phyloP scores from a whole-genome alignment of 1,140 invertebrate genomes.

The Conus betulinus region DNA sequence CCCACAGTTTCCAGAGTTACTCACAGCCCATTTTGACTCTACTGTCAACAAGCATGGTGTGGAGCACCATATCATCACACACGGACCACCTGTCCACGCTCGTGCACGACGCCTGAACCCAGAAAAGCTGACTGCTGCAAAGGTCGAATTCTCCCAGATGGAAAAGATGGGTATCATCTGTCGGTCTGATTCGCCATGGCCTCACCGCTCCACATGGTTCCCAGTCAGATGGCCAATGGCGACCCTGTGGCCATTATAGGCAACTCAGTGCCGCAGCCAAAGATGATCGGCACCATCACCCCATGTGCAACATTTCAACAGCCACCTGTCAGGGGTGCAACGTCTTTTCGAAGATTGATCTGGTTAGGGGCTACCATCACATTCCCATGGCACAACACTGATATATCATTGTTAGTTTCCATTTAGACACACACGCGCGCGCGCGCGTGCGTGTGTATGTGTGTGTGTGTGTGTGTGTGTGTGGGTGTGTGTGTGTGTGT shows the following conservation, averaged over 20 bases:
- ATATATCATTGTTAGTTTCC: too few species aligned
- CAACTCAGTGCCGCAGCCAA: conserved; percentile 73
- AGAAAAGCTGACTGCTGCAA: conserved; percentile 16
- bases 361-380: conserved; percentile 8
- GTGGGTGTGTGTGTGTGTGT: too few species aligned
- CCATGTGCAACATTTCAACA: background rate
- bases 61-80: background rate
- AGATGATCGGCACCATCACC: conserved; percentile 11
- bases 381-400: conserved; percentile 25
- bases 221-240: conserved; percentile 5
- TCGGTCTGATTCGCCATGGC: conserved; percentile 63
- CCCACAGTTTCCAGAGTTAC: background rate
- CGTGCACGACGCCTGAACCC: conserved; percentile 8
- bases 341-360: conserved; percentile 23
- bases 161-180: conserved; percentile 21
- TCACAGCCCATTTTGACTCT: background rate
- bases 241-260: conserved; percentile 76
- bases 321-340: background rate
- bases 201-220: conserved; percentile 53
- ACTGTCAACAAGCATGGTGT: conserved; percentile 8
- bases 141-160: background rate
- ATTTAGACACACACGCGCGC: too few species aligned
- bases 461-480: too few species aligned
- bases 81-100: background rate
- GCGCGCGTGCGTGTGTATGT: too few species aligned